Percentiles rank a stretch among this genome's conserved stretches.
Evolutionary conservation across 2,113 vertebrate species (phyloP).

Genomic region (Phoenicopterus ruber): DNA sequence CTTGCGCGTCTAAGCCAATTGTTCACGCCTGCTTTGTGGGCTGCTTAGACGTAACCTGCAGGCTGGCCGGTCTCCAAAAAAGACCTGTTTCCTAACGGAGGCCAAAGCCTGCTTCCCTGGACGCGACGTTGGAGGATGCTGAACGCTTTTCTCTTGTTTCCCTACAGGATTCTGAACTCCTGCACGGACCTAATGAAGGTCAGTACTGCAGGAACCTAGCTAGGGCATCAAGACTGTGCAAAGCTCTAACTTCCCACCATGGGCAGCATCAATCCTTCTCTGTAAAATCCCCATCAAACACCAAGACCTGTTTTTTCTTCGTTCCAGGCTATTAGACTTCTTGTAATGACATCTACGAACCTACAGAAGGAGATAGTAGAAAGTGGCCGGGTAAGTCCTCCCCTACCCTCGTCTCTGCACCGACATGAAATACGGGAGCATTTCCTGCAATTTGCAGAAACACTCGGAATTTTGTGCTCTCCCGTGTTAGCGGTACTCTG

Average conservation of each 20-base stretch:
- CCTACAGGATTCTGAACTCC: conserved; percentile 86
- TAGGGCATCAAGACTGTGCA: not conserved
- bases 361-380: conserved; percentile 97
- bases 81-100: not conserved
- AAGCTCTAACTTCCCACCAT: not conserved
- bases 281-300: not conserved
- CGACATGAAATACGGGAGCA: accelerated
- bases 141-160: not conserved
- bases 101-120: not conserved
- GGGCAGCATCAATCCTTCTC: not conserved
- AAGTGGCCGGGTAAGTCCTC: conserved; percentile 83
- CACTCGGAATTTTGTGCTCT: not conserved
- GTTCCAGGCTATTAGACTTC: conserved; percentile 87
- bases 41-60: not conserved
- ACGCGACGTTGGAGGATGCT: accelerated
- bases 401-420: not conserved
- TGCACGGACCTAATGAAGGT: conserved; percentile 99
- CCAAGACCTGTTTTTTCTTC: not conserved
- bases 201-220: conserved; percentile 3
- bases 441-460: not conserved
- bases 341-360: conserved; percentile 88
- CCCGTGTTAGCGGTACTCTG: no score
- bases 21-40: not conserved
- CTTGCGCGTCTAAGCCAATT: not conserved
- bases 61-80: not conserved